phyloP scores from a whole-genome alignment of 2,797 vertebrate genomes.

The Limnodromus scolopaceus region DNA sequence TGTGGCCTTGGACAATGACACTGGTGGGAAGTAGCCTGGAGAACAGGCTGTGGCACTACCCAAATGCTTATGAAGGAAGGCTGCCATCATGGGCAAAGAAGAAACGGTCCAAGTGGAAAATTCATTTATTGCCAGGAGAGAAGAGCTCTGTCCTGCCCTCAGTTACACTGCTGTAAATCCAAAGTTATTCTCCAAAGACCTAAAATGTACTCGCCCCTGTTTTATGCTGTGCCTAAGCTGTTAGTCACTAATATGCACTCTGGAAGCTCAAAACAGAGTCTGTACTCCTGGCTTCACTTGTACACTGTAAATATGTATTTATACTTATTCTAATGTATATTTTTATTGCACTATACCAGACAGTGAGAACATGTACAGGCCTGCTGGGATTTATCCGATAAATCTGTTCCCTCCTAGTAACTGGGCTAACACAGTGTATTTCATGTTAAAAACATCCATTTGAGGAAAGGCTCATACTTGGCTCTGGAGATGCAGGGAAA shows the following conservation, averaged over 20 bases:
- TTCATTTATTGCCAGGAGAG: not conserved
- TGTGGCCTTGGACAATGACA: not conserved
- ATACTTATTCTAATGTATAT: conserved; percentile 46
- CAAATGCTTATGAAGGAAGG: not conserved
- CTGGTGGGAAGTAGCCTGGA: not conserved
- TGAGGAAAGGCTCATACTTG: not conserved
- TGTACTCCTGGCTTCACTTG: conserved; percentile 39
- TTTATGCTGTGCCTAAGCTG: not conserved
- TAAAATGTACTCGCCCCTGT: not conserved
- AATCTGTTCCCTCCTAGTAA: conserved; percentile 25
- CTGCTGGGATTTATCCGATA: conserved; percentile 48
- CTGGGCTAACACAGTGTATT: not conserved
- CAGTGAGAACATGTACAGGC: conserved; percentile 10
- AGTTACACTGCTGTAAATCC: not conserved
- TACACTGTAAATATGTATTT: conserved; percentile 66
- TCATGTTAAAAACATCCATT: not conserved
- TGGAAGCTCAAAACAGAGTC: not conserved
- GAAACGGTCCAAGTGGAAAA: not conserved
- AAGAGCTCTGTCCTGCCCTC: not conserved
- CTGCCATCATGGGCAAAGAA: not conserved
- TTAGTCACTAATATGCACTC: not conserved
- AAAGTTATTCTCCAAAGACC: not conserved
- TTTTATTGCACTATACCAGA: conserved; percentile 57
- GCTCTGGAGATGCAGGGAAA: not conserved
- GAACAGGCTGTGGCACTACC: not conserved